These are phyloP conservation scores for Drosophila serrata DNA, from an alignment of 1,140 invertebrate genomes.

Conservation along the genomic window DNA sequence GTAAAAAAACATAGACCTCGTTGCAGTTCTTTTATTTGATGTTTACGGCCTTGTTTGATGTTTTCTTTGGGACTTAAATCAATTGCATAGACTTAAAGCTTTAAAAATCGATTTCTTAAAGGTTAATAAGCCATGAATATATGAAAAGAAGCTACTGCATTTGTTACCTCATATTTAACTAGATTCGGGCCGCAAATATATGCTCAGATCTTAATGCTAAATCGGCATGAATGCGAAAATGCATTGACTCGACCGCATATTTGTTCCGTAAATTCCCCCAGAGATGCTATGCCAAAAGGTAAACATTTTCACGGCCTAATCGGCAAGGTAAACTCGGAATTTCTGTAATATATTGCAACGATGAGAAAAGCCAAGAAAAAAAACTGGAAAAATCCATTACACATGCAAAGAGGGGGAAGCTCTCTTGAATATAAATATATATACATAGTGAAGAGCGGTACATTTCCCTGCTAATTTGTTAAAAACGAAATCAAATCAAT, in stretches of 20 bases:
- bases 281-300: conserved; percentile 5
- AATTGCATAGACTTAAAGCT: background rate
- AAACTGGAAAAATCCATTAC: conserved; percentile 14
- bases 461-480: conserved; percentile 28
- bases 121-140: background rate
- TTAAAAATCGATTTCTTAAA: background rate
- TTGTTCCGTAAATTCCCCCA: conserved; percentile 34
- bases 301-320: conserved; percentile 36
- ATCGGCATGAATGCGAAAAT: conserved; percentile 31
- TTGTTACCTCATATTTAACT: background rate
- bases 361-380: conserved; percentile 1
- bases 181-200: conserved; percentile 29
- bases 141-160: background rate
- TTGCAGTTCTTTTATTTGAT: background rate
- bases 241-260: conserved; percentile 11
- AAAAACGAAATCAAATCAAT: conserved; percentile 30
- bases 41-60: background rate
- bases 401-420: background rate
- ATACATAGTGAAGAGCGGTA: background rate
- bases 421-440: background rate
- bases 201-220: conserved; percentile 25
- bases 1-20: background rate
- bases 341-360: conserved; percentile 1
- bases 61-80: background rate
- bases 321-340: conserved; percentile 11